These are phyloP conservation scores for Camelus dromedarius DNA, from an alignment of 2,113 vertebrate genomes.

Conservation along the genomic window DNA sequence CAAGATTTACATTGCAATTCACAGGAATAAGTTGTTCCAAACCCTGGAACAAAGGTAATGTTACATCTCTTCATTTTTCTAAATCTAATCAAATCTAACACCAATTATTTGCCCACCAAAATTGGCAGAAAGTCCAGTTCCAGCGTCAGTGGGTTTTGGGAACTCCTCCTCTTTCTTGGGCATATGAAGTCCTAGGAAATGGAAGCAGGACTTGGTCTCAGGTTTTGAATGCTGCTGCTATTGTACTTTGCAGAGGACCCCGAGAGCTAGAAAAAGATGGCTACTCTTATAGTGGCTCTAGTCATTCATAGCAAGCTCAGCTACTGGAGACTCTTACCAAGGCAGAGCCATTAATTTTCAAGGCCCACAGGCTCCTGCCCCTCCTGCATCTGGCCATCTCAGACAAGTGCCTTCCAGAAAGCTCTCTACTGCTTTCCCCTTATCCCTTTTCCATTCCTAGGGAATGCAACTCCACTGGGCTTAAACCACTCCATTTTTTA, in stretches of 20 bases:
- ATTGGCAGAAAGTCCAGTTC: background rate
- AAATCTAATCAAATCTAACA: conserved; percentile 23
- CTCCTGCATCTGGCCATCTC: background rate
- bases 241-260: background rate
- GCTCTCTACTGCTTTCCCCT: background rate
- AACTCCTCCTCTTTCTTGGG: background rate
- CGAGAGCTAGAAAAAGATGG: background rate
- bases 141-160: background rate
- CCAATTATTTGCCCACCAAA: background rate
- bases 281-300: background rate
- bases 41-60: background rate
- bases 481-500: background rate
- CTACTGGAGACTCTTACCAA: background rate
- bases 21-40: conserved; percentile 10
- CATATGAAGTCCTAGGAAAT: background rate
- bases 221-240: background rate
- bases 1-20: background rate
- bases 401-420: background rate
- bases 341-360: background rate
- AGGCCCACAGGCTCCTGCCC: background rate
- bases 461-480: background rate
- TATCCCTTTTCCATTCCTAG: background rate
- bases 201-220: background rate
- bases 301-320: background rate
- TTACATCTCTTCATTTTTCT: conserved; percentile 24